Conservation (phyloP, 1,140 invertebrate genomes). For the Zaprionus vittiger region DNA sequence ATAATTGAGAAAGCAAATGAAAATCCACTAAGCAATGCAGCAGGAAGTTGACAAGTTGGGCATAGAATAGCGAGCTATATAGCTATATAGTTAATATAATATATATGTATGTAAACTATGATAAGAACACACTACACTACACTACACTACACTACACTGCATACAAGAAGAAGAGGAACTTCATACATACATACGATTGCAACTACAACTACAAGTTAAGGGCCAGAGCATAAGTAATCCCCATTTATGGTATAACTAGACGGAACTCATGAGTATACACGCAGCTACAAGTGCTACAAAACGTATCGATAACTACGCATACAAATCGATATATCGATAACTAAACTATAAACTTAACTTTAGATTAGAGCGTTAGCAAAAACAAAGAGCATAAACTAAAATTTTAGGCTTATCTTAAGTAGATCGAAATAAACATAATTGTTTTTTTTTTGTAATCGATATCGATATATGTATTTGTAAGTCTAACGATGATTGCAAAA, state of each 20-base stretch:
- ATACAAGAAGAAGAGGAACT: constrained; percentile 13
- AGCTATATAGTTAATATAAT: constrained; percentile 24
- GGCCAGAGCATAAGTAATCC: constrained; percentile 55
- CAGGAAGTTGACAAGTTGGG: constrained; percentile 28
- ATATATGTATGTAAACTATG: constrained; percentile 38
- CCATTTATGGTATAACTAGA: constrained; percentile 29
- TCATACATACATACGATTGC: background rate
- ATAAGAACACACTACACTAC: constrained; percentile 23
- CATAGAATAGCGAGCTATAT: constrained; percentile 21
- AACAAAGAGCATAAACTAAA: constrained; percentile 23
- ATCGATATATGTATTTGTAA: constrained; percentile 19
- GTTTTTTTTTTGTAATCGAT: constrained; percentile 37
- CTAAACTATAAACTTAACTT: constrained; percentile 14
- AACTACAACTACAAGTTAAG: constrained; percentile 45
- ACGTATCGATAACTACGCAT: constrained; percentile 7
- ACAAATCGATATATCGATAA: constrained; percentile 9
- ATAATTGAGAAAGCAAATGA: constrained; percentile 2
- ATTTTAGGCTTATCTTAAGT: constrained; percentile 47
- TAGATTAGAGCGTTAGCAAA: constrained; percentile 43
- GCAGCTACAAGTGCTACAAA: constrained; percentile 18
- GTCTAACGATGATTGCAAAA: constrained; percentile 19
- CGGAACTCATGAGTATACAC: constrained; percentile 26
- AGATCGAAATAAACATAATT: constrained; percentile 25
- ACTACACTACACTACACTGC: constrained; percentile 19
- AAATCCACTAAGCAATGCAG: constrained; percentile 35